phyloP scores from a whole-genome alignment of 2,888 invertebrate genomes.

The Pterobdella sp. region DNA sequence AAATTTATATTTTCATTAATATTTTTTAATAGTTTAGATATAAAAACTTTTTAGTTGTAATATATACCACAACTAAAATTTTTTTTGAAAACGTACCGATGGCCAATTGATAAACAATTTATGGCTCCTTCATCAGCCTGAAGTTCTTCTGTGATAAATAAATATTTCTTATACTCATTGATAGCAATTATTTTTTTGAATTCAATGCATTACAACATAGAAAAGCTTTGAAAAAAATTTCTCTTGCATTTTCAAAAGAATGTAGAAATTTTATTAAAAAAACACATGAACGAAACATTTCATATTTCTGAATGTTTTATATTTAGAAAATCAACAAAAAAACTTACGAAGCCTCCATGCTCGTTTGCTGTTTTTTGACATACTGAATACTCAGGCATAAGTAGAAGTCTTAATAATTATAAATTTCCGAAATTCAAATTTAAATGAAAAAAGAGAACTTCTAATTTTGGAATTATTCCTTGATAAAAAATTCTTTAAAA shows the following conservation, averaged over 20 bases:
- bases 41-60: too few species aligned
- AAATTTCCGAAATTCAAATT: background rate
- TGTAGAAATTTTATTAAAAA: too few species aligned
- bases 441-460: background rate
- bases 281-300: too few species aligned
- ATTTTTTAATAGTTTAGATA: too few species aligned
- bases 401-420: background rate
- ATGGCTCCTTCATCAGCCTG: slow-evolving; percentile 76
- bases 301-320: background rate
- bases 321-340: background rate
- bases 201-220: too few species aligned
- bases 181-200: too few species aligned
- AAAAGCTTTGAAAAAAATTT: too few species aligned
- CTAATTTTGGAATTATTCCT: background rate
- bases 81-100: slow-evolving; percentile 46
- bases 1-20: too few species aligned
- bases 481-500: background rate
- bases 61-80: too few species aligned
- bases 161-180: too few species aligned
- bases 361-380: slow-evolving; percentile 14
- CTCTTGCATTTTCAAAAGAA: too few species aligned
- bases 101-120: slow-evolving; percentile 78
- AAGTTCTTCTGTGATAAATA: slow-evolving; percentile 66
- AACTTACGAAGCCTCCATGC: slow-evolving; percentile 26
- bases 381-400: slow-evolving; percentile 13